A percentile compares a stretch with the other conserved stretches of the same genome.
These are phyloP conservation scores for Araneus ventricosus DNA, from an alignment of 1,140 invertebrate genomes.

Conservation along the genomic window DNA sequence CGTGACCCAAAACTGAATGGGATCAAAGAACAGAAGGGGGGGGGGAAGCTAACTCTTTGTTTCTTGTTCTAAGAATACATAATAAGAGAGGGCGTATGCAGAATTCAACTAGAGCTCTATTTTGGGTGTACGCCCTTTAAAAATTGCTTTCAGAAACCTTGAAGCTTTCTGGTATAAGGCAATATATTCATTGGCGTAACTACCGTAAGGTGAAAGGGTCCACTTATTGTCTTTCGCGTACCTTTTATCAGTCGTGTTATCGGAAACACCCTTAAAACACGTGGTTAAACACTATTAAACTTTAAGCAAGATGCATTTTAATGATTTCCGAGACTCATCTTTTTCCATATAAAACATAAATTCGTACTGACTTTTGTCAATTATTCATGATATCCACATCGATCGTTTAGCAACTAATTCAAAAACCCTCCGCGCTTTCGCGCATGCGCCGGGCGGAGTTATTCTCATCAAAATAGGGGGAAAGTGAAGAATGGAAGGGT, in stretches of 20 bases:
- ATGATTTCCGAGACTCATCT: neutral
- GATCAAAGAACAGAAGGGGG: slow-evolving; percentile 55
- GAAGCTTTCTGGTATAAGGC: slow-evolving; percentile 6
- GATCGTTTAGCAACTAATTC: too few relatives aligned
- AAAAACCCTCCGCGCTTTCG: too few relatives aligned
- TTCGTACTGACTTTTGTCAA: neutral
- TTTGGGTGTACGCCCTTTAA: slow-evolving; percentile 66
- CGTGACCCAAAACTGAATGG: slow-evolving; percentile 70
- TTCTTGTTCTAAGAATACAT: slow-evolving; percentile 66
- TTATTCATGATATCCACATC: too few relatives aligned
- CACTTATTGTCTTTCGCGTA: slow-evolving; percentile 49
- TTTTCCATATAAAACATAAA: neutral
- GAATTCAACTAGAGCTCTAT: slow-evolving; percentile 60
- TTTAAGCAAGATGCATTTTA: neutral
- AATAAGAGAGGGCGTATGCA: slow-evolving; percentile 72
- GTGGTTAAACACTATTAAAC: neutral
- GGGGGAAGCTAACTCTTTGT: slow-evolving; percentile 44
- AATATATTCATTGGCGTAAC: slow-evolving; percentile 31
- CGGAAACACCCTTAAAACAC: slow-evolving; percentile 16
- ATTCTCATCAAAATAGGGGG: too few relatives aligned
- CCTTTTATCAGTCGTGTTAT: neutral
- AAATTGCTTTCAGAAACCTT: slow-evolving; percentile 61
- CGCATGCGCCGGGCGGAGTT: too few relatives aligned
- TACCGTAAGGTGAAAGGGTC: slow-evolving; percentile 62
- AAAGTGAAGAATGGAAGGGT: too few relatives aligned